Evolutionary conservation across 2,797 vertebrate species (phyloP), one percentile per base, ranked within the genome.

Genomic region (Poeciliopsis gracilis): DNA sequence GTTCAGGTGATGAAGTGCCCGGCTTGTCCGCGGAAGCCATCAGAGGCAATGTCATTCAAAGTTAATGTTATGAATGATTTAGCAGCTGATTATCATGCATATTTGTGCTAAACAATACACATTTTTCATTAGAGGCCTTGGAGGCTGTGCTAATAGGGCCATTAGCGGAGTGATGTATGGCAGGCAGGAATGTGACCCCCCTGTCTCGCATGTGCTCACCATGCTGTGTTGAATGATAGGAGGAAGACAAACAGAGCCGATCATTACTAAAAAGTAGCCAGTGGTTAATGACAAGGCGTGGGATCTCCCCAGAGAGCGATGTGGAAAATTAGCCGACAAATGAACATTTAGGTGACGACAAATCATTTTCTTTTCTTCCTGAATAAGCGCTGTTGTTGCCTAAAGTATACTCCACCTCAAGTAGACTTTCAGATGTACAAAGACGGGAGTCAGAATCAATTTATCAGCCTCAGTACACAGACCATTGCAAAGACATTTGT

Each of bases 1-100:
- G 86, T 84, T 80, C 91, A 92, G 92, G 89, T 95, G 92, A 94
- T 92, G 81, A 76, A 91, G 89, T 82, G 86, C 76, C 41, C 84
- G 78, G 85, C 77, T 73, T 80, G 86, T 81, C 78, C 46, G 16
- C 45, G 49, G 80, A 88, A 84, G 91, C 89, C 87, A 92, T 93
- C 89, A 76, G 43, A 86, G 86, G 81, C 95, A 96, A 96, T 95
- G 96, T 96, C 95, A 74, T 95, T 95, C 94, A 96, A 96, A 95
- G 95, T 96, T 95, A 96, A 96, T 95, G 95, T 86, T 85, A 90
- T 90, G 93, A 95, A 95, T 95, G 94, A 95, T 95, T 95, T 94
- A 95, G 87, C 88, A 82, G 93, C 91, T 95, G 90, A 95, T 96
- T 93, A 94, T 93, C 92, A 92, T 93, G 93, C 94, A 93, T 95